These are phyloP conservation scores for Limnothrissa miodon DNA, from an alignment of 2,113 vertebrate species.

Conservation along the genomic window DNA sequence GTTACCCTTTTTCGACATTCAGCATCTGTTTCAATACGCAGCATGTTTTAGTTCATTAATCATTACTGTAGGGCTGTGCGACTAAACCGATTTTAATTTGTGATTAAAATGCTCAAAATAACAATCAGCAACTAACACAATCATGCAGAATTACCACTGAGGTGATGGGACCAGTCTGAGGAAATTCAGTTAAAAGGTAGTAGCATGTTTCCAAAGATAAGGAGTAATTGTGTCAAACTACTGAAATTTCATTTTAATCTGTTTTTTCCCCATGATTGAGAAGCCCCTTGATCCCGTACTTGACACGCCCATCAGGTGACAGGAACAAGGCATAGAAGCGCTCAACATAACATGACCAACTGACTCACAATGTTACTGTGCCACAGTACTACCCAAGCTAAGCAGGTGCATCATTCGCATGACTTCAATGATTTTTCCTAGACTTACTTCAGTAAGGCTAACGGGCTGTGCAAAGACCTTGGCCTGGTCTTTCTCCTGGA, in stretches of 20 bases:
- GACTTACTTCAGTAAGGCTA: conserved; percentile 84
- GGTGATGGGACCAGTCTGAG: no score
- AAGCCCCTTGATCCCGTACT: no score
- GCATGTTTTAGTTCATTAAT: neutral
- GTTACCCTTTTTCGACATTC: neutral
- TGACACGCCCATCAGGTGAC: neutral
- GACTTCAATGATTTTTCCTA: neutral
- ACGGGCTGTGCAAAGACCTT: conserved; percentile 92
- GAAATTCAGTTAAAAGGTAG: no score
- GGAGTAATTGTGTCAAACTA: no score
- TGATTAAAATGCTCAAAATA: no score
- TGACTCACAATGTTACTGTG: neutral
- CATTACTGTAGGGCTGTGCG: no score
- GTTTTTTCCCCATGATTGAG: no score
- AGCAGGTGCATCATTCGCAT: neutral
- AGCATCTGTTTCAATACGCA: neutral
- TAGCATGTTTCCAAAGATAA: no score
- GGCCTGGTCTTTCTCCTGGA: conserved; percentile 92
- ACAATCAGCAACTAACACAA: no score
- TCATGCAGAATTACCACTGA: no score
- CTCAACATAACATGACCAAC: neutral
- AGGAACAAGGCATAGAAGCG: neutral
- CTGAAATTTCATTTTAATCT: no score
- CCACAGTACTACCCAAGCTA: neutral
- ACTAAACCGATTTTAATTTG: no score